Conservation (phyloP, 2,888 invertebrate genomes). For the Drosophila fulvimacula region DNA sequence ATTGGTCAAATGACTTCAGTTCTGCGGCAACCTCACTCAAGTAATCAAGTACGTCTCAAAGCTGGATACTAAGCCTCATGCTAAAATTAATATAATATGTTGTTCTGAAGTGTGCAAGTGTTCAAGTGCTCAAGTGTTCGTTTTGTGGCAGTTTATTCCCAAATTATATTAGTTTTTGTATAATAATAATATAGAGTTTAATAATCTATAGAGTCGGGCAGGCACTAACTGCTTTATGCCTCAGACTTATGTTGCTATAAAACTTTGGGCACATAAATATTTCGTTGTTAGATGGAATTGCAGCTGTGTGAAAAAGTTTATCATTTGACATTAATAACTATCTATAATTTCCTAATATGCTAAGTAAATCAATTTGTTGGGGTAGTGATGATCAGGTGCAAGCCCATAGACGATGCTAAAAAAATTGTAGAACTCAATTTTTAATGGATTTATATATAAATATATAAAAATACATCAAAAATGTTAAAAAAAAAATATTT, state of each 20-base stretch:
- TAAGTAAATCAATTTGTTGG: background rate
- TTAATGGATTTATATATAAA: no score
- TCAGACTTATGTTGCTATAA: background rate
- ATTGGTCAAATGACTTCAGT: constrained; percentile 84
- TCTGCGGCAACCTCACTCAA: constrained; percentile 84
- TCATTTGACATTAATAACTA: background rate
- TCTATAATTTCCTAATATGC: background rate
- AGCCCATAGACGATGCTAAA: background rate
- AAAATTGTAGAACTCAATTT: no score
- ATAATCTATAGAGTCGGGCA: background rate
- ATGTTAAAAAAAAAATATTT: no score
- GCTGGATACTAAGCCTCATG: background rate
- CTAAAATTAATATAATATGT: background rate
- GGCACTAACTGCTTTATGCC: background rate
- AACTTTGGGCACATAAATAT: background rate
- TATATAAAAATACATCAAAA: no score
- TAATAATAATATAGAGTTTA: background rate
- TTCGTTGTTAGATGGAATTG: background rate
- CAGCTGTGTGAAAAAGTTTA: background rate
- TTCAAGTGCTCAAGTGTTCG: background rate
- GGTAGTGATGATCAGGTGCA: background rate
- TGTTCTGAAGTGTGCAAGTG: constrained; percentile 15
- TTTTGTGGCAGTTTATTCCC: background rate
- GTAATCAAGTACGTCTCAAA: constrained; percentile 83
- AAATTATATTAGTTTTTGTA: background rate